Conservation (phyloP, 2,888 invertebrate species). For the Arge pagana region DNA sequence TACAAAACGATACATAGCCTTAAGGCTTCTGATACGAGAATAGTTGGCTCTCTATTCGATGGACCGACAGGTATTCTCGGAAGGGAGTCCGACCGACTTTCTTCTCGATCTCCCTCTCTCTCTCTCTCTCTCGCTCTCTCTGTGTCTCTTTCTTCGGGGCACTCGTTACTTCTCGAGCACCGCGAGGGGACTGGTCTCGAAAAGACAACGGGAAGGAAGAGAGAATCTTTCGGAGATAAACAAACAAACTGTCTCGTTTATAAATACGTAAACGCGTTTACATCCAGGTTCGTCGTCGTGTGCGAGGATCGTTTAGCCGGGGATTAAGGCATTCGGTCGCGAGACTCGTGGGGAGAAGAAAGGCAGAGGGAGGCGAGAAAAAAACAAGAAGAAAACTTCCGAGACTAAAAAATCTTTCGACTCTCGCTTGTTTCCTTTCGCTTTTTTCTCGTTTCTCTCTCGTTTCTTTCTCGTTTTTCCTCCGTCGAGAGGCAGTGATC, state of each 20-base stretch:
- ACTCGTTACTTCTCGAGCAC: slow-evolving; percentile 23
- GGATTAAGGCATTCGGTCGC: slow-evolving; percentile 5
- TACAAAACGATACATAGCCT: slow-evolving; percentile 24
- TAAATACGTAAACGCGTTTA: neutral
- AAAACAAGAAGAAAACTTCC: too few species aligned
- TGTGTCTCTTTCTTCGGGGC: neutral
- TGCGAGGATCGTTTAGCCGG: slow-evolving; percentile 1
- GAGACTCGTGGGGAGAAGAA: neutral
- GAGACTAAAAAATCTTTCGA: too few species aligned
- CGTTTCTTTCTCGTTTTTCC: neutral
- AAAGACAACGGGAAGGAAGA: slow-evolving; percentile 10
- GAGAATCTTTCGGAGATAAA: slow-evolving; percentile 6
- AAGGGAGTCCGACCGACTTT: slow-evolving; percentile 12
- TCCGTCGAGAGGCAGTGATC: neutral
- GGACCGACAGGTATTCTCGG: slow-evolving; percentile 20
- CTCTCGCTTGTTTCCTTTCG: neutral
- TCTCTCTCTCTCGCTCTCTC: neutral
- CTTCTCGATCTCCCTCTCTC: neutral
- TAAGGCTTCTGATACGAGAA: slow-evolving; percentile 18
- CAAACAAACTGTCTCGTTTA: slow-evolving; percentile 7
- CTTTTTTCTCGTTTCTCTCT: too few species aligned
- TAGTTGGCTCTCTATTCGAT: slow-evolving; percentile 24
- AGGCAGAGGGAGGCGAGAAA: neutral
- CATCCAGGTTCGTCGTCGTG: neutral
- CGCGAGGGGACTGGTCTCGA: slow-evolving; percentile 7